Base-by-base conservation (phyloP, 1,140 invertebrate genomes). In the Helicoverpa zea region DNA sequence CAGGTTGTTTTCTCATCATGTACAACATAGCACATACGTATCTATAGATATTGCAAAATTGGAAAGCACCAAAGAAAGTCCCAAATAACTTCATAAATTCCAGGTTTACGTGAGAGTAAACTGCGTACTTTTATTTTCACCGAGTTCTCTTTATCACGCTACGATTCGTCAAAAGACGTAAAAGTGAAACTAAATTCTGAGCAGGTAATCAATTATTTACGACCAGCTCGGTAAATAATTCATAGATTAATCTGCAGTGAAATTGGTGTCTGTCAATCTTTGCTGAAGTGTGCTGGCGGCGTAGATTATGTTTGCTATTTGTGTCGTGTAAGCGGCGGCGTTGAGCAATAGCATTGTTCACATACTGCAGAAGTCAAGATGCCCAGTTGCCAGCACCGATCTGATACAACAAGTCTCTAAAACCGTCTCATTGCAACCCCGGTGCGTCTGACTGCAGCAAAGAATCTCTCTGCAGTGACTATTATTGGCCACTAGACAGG, bases 401-500 rank as follows among this genome's bases (percentile, higher is more conserved):
- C 82, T 86, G 86, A 88, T 84, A 86, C 82, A 64, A 54, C 75
- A 66, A 3, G 85, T 79, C 84, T 87, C 90, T 92, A 92, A 90
- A 92, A 92, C 88, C 87, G 92, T 92, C 89, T 88, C 86, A 85
- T 81, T 85, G 85, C 84, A 90, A 86, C 86, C 85, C 87, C 84
- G 84, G 87, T 88, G 86, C 85, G 81, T 87, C 91, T 94, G 84
- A 88, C 83, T 89, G 88, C 79, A 83, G 87, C 85, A 90, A 92
- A 94, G 91, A 93, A 92, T 88, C 84, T 85, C 66, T 83, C 87
- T 89, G 90, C 87, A 84, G 76, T 80, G 72, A 83, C 92, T 94
- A 94, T 93, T 91, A 90, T 92, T 90, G 87, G 91, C 87, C 18
- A 83, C 81, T 86, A 93, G 92, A 92, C 91, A 90, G 90, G 90